Evolutionary conservation across 2,797 vertebrate genomes (phyloP), one percentile per base, ranked within the genome.

Genomic region (Phalanger gymnotis): DNA sequence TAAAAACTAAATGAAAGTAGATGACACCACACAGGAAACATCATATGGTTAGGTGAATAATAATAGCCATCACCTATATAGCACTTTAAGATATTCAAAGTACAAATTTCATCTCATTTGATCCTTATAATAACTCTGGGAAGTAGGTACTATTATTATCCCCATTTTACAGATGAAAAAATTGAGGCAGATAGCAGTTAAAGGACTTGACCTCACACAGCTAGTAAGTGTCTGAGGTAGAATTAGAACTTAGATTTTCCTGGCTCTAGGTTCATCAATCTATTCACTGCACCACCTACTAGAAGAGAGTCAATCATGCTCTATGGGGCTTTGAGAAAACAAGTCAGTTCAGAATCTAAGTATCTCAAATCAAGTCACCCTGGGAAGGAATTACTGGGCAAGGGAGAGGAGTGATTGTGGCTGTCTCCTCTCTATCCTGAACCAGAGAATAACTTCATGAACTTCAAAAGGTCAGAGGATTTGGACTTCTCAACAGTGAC

Each of bases 51-150:
- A 66, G 34, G 34, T 66, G 61, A 66, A n/a, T n/a, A n/a, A 66
- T 19, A n/a, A 66, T 34, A 73, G 1, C 61, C 22, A 19, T 73
- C 61, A 73, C 40, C 16, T 40, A 81, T 25, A 25, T 40, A 47
- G 2, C n/a, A 81, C 66, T 40, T 81, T 81, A 47, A 81, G n/a
- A 81, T 87, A 51, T 93, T 28, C 31, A 92, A 94, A 95, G 66
- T 61, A 58, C 53, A 53, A 22, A 5, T 91, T 28, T 93, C 53
- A 93, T 53, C 34, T 58, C 52, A 89, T 66, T 94, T 66, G 91
- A 90, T 92, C 40, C 73, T 92, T 27, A 52, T 19, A 52, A 31
- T 34, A 91, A 90, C 51, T 0, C 52, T 58, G 51, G 52, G 53
- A 54, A 19, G 4, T 54, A 81, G 53, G 54, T 90, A n/a, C n/a